A percentile compares a stretch with the other conserved stretches of the same genome.
Evolutionary conservation across 2,113 vertebrate species (phyloP).

Genomic region (Alethe diademata): DNA sequence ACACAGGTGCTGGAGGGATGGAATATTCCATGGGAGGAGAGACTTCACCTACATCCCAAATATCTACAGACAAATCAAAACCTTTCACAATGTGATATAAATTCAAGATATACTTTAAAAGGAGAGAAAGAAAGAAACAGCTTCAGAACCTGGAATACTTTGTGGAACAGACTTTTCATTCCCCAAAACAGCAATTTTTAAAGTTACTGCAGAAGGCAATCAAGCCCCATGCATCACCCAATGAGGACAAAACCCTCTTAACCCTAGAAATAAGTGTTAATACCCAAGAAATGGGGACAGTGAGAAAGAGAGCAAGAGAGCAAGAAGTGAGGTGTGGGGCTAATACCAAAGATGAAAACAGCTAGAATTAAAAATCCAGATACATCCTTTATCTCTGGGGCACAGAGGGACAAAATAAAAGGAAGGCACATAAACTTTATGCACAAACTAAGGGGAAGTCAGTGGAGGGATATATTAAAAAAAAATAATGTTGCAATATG

Average conservation of each 20-base stretch:
- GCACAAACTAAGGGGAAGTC: background rate
- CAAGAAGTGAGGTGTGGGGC: background rate
- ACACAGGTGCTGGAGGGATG: rapidly evolving
- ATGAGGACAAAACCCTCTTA: background rate
- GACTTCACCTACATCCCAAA: background rate
- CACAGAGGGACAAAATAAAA: background rate
- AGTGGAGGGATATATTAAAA: background rate
- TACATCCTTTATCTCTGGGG: background rate
- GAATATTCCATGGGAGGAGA: background rate
- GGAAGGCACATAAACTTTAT: background rate
- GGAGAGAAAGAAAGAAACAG: background rate
- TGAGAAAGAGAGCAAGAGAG: background rate
- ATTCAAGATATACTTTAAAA: background rate
- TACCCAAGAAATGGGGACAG: background rate
- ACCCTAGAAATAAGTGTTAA: background rate
- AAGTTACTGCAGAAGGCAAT: background rate
- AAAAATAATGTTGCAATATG: background rate
- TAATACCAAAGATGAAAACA: rapidly evolving
- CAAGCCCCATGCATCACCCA: background rate
- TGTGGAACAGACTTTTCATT: background rate
- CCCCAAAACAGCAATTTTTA: background rate
- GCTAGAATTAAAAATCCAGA: background rate
- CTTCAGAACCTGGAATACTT: background rate
- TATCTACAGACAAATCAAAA: background rate
- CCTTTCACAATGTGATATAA: background rate